Evolutionary conservation across 2,888 invertebrate species (phyloP), one percentile per base, ranked within the genome.

Genomic region (Arrhopalites spinosus): DNA sequence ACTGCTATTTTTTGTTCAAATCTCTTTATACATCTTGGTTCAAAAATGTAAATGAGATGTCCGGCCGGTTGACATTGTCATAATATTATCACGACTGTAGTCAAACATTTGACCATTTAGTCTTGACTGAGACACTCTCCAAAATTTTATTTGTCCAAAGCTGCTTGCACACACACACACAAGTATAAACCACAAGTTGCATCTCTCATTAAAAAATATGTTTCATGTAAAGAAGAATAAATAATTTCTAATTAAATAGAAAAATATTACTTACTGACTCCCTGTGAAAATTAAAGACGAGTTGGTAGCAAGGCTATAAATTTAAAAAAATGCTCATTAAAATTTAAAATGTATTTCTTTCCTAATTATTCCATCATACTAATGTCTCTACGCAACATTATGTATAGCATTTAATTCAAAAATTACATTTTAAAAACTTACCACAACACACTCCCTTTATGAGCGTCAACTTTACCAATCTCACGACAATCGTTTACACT

Each of bases 61-160:
- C 25, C 74, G 75, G 15, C 77, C 78, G 1, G 78, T 78, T 17
- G 78, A 78, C 78, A 78, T 78, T 15, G 77, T 78, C 78, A 78
- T 78, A 23, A 78, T 77, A 30, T 78, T 75, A 11, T 74, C 53
- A 15, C 59, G 63, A 20, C 72, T 59, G 27, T 64, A 70, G 53
- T 59, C 27, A 69, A 74, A 73, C 61, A 75, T 36, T 50, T 76
- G 64, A 43, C 27, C 25, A 56, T 78, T 73, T 25, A 73, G 63
- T 61, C 75, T 53, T 27, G 74, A 69, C 27, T 75, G 59, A 20
- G 70, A 74, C 13, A 77, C 43, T 50, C 56, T 70, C 77, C 77
- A 77, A 30, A 77, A 77, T 47, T 77, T 74, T 23, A 77, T 29
- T 59, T 77, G 70, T 59, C 77, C 77, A 74, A 74, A 63, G 77